Base-by-base conservation (phyloP, 2,888 invertebrate genomes). In the Nomada fucata region DNA sequence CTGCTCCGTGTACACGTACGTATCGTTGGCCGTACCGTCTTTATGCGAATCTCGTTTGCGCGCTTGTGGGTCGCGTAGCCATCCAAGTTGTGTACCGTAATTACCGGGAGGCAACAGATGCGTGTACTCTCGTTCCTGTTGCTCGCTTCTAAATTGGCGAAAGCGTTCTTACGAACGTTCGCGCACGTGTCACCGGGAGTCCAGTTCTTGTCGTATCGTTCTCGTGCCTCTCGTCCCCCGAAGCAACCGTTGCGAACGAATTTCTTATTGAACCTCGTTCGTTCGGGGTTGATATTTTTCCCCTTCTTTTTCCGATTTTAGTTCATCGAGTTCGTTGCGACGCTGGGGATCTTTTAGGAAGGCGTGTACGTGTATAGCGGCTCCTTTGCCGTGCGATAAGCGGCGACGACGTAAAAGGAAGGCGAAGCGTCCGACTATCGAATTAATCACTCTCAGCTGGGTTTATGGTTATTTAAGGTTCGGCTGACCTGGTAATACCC, bases 41-140 rank as follows among this genome's bases (percentile, higher is more conserved):
- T 74, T 64, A 73, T 63, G 79, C 67, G 74, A 52, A 79, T 61
- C 20, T 77, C 60, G 63, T 55, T 63, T 63, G 63, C 52, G 78
- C 82, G 74, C 83, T 77, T 76, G 85, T 84, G 65, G 63, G 71
- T 69, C 67, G 44, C 47, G 44, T 61, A 76, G 44, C 47, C 59
- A 83, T 69, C 59, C 65, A 47, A 52, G 70, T 70, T 60, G 74
- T 73, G 50, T 47, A 61, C 52, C 50, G 72, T 79, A 86, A 86
- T 86, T 86, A 86, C 86, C 79, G 52, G 44, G 65, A 77, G 86
- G 80, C 85, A 85, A 85, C 85, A 85, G 85, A 85, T 86, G 86
- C 83, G 76, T 67, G 61, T 69, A 64, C 76, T 76, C 78, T 78
- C 81, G 71, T 81, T 42, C 71, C 53, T 86, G 78, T 83, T 86